A percentile compares a stretch with the other conserved stretches of the same genome.
phyloP scores from a whole-genome alignment of 2,888 invertebrate genomes.

The Caenorhabditis sinica region DNA sequence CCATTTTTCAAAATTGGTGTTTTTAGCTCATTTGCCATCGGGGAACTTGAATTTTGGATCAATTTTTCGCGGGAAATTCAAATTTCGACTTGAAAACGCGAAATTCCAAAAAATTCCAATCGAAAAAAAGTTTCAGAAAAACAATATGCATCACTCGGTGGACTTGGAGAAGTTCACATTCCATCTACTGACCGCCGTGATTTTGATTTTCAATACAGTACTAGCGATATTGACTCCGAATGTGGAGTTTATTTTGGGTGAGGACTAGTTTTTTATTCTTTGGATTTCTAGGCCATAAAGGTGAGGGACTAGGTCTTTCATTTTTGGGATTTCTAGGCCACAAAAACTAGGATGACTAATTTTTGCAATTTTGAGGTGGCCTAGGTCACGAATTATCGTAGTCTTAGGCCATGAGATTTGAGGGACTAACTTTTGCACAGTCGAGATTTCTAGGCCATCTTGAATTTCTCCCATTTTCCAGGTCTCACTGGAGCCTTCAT shows the following conservation, averaged over 20 bases:
- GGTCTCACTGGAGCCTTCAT: constrained; percentile 96
- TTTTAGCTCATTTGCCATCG: no score
- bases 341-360: no score
- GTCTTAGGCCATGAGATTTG: neutral
- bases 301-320: no score
- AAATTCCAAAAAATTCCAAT: no score
- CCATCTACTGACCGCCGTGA: constrained; percentile 88
- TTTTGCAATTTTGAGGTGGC: no score
- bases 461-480: neutral
- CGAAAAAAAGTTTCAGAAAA: no score
- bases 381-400: neutral
- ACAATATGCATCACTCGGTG: constrained; percentile 42
- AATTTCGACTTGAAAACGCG: no score
- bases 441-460: neutral
- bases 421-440: neutral
- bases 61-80: no score
- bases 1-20: no score
- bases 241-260: constrained; percentile 89
- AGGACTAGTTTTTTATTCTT: neutral
- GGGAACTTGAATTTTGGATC: no score
- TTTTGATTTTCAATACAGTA: constrained; percentile 88
- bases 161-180: constrained; percentile 74
- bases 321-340: no score
- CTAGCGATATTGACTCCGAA: constrained; percentile 94
- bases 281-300: no score